Percentiles rank a stretch among this genome's conserved stretches.
phyloP scores from a whole-genome alignment of 2,888 invertebrate genomes.

The Agrotis exclamationis region DNA sequence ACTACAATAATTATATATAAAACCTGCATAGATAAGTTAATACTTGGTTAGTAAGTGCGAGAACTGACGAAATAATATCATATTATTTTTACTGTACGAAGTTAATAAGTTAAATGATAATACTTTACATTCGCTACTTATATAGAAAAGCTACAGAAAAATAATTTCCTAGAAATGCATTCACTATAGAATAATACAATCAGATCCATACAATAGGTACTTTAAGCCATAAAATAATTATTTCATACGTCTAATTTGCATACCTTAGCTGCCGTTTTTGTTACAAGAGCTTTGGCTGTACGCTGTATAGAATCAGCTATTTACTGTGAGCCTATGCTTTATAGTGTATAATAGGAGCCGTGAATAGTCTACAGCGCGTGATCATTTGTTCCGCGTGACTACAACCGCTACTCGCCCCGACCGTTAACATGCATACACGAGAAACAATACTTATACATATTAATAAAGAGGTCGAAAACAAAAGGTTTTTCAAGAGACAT shows the following conservation, averaged over 20 bases:
- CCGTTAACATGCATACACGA: slow-evolving; percentile 20
- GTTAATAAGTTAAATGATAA: slow-evolving; percentile 18
- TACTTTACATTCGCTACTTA: slow-evolving; percentile 11
- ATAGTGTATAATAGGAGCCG: slow-evolving; percentile 3
- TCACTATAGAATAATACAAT: slow-evolving; percentile 2
- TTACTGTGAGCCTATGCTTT: slow-evolving; percentile 7
- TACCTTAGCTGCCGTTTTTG: slow-evolving; percentile 17
- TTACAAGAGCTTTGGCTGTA: slow-evolving; percentile 5
- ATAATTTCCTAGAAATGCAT: slow-evolving; percentile 17
- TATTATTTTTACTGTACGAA: slow-evolving; percentile 24
- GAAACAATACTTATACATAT: slow-evolving; percentile 22
- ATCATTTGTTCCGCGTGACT: slow-evolving; percentile 55
- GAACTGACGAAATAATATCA: slow-evolving; percentile 16
- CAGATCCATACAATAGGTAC: slow-evolving; percentile 16
- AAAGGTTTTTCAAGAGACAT: slow-evolving; percentile 1
- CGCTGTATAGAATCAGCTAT: slow-evolving; percentile 11
- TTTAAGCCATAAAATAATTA: not conserved
- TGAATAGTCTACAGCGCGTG: slow-evolving; percentile 42
- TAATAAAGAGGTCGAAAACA: slow-evolving; percentile 19
- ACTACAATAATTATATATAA: slow-evolving; percentile 24
- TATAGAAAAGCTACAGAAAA: slow-evolving; percentile 15
- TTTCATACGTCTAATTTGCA: not conserved
- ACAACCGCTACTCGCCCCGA: slow-evolving; percentile 24
- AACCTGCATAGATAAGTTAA: slow-evolving; percentile 17
- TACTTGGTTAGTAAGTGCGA: slow-evolving; percentile 38